Evolutionary conservation across 2,797 vertebrate species (phyloP).

Genomic region (Danionella dracula): DNA sequence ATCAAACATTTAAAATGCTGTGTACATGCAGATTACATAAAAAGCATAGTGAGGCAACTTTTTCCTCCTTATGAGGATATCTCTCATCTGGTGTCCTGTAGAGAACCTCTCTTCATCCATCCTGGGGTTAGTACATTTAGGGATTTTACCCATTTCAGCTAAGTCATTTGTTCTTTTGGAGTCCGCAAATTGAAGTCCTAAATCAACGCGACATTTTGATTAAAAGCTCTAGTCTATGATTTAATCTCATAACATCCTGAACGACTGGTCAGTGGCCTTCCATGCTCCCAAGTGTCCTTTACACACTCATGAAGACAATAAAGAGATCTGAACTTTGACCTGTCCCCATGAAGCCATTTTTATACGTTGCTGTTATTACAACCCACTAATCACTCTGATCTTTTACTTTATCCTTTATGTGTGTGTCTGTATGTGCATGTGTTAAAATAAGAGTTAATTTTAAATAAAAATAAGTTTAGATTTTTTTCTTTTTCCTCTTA

Average conservation of each 20-base stretch:
- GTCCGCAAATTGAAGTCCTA: conserved; percentile 3
- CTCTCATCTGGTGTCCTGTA: not conserved
- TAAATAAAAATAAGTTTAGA: not conserved
- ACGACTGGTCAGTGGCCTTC: not conserved
- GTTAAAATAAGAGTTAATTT: not conserved
- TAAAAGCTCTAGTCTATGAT: not conserved
- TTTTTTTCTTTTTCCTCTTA: no score
- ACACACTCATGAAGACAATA: conserved; percentile 9
- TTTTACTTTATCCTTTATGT: no score
- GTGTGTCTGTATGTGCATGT: not conserved
- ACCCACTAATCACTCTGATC: not conserved
- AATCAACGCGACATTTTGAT: not conserved
- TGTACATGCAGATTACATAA: conserved; percentile 1
- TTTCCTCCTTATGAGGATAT: conserved; percentile 9
- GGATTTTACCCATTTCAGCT: not conserved
- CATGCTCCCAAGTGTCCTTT: not conserved
- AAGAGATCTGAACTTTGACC: conserved; percentile 10
- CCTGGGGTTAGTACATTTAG: not conserved
- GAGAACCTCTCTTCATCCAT: not conserved
- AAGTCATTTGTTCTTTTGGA: not conserved
- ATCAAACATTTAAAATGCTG: conserved; percentile 11
- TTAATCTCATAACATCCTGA: not conserved
- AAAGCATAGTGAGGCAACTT: conserved; percentile 6
- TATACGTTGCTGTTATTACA: not conserved
- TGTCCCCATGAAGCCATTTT: not conserved